Evolutionary conservation across 1,140 invertebrate genomes (phyloP), one percentile per base, ranked within the genome.

Genomic region (Cheumatopsyche charites): DNA sequence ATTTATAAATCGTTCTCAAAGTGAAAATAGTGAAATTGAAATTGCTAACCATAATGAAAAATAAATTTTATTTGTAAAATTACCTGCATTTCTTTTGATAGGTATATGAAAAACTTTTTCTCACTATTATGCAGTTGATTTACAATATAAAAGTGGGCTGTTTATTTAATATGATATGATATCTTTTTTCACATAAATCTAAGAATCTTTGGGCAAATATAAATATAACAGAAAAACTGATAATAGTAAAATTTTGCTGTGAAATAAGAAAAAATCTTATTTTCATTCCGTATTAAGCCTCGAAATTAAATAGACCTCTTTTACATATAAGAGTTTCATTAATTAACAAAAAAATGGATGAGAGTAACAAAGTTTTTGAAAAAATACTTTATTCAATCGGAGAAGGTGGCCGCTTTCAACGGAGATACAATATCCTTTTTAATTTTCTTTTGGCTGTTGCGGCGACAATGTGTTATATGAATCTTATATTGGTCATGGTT

Each of bases 361-460:
- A 78, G 26, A 80, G 80, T 42, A 82, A 84, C 75, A 79, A 78
- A 2, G 45, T 79, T 26, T 87, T 86, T 73, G 84, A 87, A 69
- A 77, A 80, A 9, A 69, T 88, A 7, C 80, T 88, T 76, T 77
- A 81, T 36, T 79, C 81, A 43, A 81, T 85, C 0, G 86, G 87
- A 15, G 81, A 84, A 67, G 80, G 84, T 77, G 85, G 86, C 0
- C 78, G 77, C 42, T 88, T 83, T 70, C 87, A 88, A 73, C 81
- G 78, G n/a, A 75, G 80, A 15, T 85, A 81, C 62, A 85, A 85
- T 41, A 73, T 78, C 13, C 55, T 84, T 0, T 86, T 82, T 62
- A 82, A 84, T 23, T 79, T 80, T 19, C 74, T 82, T 1, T 76
- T 86, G 25, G 72, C 81, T 1, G 70, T 80, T 2, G 76, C 79